A percentile compares a stretch with the other conserved stretches of the same genome.
These are phyloP conservation scores for Polydrusus pterygomalis DNA, from an alignment of 2,888 invertebrate species.

Conservation along the genomic window DNA sequence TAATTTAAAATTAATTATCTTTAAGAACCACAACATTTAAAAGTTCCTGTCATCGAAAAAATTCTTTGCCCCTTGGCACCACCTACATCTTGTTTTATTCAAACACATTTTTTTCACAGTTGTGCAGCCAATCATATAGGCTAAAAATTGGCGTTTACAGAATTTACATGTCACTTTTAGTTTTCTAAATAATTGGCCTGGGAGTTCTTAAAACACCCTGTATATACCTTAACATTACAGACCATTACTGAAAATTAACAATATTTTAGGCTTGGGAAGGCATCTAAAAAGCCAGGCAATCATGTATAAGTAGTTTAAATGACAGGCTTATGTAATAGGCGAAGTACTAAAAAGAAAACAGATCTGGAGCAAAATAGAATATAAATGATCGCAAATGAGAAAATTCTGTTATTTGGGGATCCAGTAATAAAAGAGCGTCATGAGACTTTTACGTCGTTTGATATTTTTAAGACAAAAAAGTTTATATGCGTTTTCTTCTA, in stretches of 20 bases:
- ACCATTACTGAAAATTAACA: background rate
- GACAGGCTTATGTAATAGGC: constrained; percentile 17
- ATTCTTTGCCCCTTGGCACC: no score
- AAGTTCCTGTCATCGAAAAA: no score
- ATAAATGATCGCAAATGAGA: constrained; percentile 9
- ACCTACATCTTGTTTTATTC: no score
- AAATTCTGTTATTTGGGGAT: background rate
- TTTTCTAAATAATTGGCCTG: no score
- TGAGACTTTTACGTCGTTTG: background rate
- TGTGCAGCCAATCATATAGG: no score
- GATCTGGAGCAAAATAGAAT: constrained; percentile 6
- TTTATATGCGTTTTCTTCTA: background rate
- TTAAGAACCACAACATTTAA: no score
- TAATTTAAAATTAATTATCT: no score
- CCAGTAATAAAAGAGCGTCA: background rate
- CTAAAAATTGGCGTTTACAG: no score
- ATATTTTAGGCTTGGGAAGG: background rate
- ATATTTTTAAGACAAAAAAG: background rate
- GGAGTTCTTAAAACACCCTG: no score
- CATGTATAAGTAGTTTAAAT: constrained; percentile 1
- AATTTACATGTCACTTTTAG: no score
- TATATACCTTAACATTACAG: background rate
- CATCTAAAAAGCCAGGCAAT: constrained; percentile 2
- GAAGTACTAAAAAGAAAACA: constrained; percentile 8
- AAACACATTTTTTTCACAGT: no score